Conservation (phyloP, 2,888 invertebrate species). For the Argynnis bischoffii region DNA sequence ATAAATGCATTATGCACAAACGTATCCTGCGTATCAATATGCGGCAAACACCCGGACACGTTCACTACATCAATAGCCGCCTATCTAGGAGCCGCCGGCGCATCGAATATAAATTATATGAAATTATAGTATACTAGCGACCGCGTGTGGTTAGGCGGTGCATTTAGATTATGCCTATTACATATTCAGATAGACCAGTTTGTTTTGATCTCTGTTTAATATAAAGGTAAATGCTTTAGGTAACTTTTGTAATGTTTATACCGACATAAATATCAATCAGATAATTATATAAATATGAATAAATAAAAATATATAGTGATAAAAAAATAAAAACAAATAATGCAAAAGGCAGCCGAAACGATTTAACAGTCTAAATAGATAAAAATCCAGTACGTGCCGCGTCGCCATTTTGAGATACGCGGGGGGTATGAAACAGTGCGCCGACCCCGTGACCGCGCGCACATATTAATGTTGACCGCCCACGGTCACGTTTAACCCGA, state of each 20-base stretch:
- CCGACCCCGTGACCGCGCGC: constrained; percentile 77
- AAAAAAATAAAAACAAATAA: neutral
- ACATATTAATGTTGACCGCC: constrained; percentile 79
- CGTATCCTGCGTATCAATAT: constrained; percentile 54
- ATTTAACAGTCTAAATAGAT: neutral
- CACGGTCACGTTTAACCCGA: constrained; percentile 67
- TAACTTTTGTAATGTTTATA: too few species aligned
- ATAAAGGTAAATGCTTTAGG: too few species aligned
- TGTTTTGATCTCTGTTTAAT: too few species aligned
- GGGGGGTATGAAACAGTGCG: constrained; percentile 56
- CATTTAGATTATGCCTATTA: constrained; percentile 13
- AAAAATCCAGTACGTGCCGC: constrained; percentile 32
- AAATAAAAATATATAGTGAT: neutral
- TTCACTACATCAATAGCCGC: constrained; percentile 71
- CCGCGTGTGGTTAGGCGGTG: constrained; percentile 28
- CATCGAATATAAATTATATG: constrained; percentile 79
- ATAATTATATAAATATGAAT: too few species aligned
- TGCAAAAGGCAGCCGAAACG: neutral
- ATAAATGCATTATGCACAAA: constrained; percentile 56
- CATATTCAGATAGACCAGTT: neutral
- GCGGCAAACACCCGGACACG: constrained; percentile 56
- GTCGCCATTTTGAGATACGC: constrained; percentile 49
- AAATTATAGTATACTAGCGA: constrained; percentile 53
- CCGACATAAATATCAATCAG: too few species aligned
- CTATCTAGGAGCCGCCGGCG: constrained; percentile 67